Evolutionary conservation across 2,113 vertebrate species (phyloP).

Genomic region (Hippopotamus amphibius): DNA sequence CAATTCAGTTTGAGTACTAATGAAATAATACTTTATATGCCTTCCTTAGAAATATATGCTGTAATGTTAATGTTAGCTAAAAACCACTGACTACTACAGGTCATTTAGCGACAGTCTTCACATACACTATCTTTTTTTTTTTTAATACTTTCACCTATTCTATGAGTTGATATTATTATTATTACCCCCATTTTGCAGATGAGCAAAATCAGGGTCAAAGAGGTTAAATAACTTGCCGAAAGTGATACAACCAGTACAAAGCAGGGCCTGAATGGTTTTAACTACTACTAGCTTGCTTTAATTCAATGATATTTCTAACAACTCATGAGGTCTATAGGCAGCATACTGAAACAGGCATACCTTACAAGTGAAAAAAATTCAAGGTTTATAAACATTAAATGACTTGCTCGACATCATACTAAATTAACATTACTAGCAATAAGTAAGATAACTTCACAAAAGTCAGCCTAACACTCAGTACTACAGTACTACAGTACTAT

Average conservation of each 20-base stretch:
- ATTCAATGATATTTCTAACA: conserved; percentile 2
- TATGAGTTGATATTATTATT: neutral
- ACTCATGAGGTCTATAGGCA: neutral
- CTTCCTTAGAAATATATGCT: conserved; percentile 33
- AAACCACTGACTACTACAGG: neutral
- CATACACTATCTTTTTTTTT: neutral
- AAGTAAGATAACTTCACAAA: conserved; percentile 51
- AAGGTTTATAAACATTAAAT: conserved; percentile 21
- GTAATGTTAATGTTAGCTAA: conserved; percentile 54
- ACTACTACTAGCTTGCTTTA: neutral
- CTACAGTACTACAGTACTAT: neutral
- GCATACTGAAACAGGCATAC: neutral
- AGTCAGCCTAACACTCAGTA: neutral
- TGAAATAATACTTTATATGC: conserved; percentile 12
- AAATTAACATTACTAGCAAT: neutral
- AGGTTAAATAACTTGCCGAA: neutral
- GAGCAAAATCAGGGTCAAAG: neutral
- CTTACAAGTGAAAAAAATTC: conserved; percentile 14
- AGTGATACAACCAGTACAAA: neutral
- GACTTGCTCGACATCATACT: neutral
- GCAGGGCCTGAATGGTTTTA: neutral
- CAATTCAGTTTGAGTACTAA: conserved; percentile 8
- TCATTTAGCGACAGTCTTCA: neutral
- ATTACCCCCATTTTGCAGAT: neutral
- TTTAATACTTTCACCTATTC: neutral